Evolutionary conservation across 92 coral and sea anemone genomes (phyloP), one percentile per base, ranked within the genome.

Genomic region (Porites evermanni): DNA sequence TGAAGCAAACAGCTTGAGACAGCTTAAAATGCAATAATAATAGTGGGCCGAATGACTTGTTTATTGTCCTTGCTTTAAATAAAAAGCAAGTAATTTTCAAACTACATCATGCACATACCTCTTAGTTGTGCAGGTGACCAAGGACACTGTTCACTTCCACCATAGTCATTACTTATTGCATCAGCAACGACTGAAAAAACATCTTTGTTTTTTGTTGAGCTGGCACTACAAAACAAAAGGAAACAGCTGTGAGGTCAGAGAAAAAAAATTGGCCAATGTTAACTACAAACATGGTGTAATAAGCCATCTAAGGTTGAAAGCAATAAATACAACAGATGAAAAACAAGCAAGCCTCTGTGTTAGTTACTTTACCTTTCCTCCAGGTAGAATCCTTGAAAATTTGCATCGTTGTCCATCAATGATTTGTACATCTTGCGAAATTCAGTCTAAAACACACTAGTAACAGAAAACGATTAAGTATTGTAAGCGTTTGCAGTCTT

Each of bases 41-140:
- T 38, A 38, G 47, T 38, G 47, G 2, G 47, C 47, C 5, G 6
- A 38, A 38, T 38, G 47, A 38, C 47, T 38, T 38, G 6, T 38
- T 38, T 38, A 38, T 3, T 3, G 47, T 38, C 47, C 47, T 38
- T 38, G 47, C 47, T 38, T 38, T 38, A 38, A 38, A 38, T 38
- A 38, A 38, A 38, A 38, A 38, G 47, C 6, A 38, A 38, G 47
- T 38, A 38, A 38, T 38, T 38, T 38, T 6, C 5, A 38, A 38
- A 38, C 47, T 38, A 38, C 6, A 3, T 38, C 47, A 38, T 66
- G 70, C 8, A 66, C 23, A 1, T 14, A 80, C 84, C 84, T 80
- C 38, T 67, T 4, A 67, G 65, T 44, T 80, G 84, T 64, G 84
- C 84, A 66, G 84, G 73, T 23, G 84, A 80, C 84, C 84, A 80